Base-by-base conservation (phyloP, 2,797 vertebrate genomes). In the Sebastes taczanowskii region DNA sequence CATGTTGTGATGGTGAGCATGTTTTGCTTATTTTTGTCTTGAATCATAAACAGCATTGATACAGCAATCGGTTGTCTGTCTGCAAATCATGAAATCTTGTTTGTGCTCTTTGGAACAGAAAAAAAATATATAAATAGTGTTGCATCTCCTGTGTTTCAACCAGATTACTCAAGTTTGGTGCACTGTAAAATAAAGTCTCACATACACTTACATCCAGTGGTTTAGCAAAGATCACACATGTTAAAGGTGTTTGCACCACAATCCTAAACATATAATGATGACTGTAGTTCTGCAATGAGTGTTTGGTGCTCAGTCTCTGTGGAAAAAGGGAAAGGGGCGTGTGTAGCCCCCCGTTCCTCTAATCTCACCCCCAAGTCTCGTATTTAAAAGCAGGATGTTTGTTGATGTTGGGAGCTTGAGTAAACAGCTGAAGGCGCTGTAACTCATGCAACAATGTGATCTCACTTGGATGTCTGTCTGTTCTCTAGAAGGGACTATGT, bases 311-410 rank as follows among this genome's bases (percentile, higher is more conserved):
- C 11, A 18, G 62, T 60, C 71, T 80, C 71, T 68, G 22, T 71
- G 65, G 70, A 64, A 77, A 67, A 70, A 74, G 74, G 27, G 59
- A 22, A 72, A 77, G 34, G 78, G 30, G 71, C 60, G 76, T 66
- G 61, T 70, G 58, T 23, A 75, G 73, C 56, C 75, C 4, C 61
- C 78, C 4, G 9, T 72, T 83, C 73, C 65, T 83, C 71, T 87
- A 89, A 90, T 88, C 85, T 72, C 80, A 70, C 90, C 53, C 77
- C 74, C 62, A 73, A 87, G 85, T 83, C 73, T 90, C 74, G 85
- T 78, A 88, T 91, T 91, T 90, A 85, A 88, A 89, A 88, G 81
- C 86, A 82, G 90, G 86, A 89, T 92, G 89, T 94, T 91, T 94
- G 93, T 92, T 89, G 90, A 90, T 84, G 86, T 93, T 75, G 80